A percentile compares a stretch with the other conserved stretches of the same genome.
Conservation (phyloP, 2,888 invertebrate genomes). For the Luperina nickerlii region DNA sequence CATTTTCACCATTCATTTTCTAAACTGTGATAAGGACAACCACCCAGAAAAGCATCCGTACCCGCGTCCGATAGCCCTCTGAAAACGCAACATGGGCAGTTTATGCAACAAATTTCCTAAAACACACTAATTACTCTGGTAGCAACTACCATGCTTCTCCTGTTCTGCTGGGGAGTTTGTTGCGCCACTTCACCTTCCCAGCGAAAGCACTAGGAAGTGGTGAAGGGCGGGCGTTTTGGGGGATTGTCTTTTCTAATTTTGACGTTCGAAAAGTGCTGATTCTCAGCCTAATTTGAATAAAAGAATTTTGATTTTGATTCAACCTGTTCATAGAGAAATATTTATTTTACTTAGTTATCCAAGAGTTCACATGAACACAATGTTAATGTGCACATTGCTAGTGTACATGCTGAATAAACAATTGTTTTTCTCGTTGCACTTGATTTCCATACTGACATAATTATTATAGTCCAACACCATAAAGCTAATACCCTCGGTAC, state of each 20-base stretch:
- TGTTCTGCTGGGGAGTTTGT: not conserved
- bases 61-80: not conserved
- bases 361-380: not conserved
- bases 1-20: not conserved
- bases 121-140: not conserved
- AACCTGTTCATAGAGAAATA: not conserved
- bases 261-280: too few species aligned
- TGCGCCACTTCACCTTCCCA: not conserved
- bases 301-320: too few species aligned
- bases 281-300: too few species aligned
- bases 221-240: not conserved
- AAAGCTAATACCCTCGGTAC: not conserved
- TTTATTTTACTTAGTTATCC: not conserved
- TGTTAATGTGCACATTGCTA: not conserved
- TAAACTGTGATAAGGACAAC: not conserved
- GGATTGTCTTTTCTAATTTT: too few species aligned
- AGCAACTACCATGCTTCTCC: not conserved
- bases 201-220: not conserved
- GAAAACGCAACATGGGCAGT: not conserved
- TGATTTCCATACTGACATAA: constrained; percentile 23
- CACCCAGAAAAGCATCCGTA: not conserved
- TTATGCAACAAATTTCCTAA: not conserved
- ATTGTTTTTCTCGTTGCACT: not conserved
- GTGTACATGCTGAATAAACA: constrained; percentile 3
- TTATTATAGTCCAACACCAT: not conserved